Evolutionary conservation across 2,888 invertebrate species (phyloP), one percentile per base, ranked within the genome.

Genomic region (Merodon equestris): DNA sequence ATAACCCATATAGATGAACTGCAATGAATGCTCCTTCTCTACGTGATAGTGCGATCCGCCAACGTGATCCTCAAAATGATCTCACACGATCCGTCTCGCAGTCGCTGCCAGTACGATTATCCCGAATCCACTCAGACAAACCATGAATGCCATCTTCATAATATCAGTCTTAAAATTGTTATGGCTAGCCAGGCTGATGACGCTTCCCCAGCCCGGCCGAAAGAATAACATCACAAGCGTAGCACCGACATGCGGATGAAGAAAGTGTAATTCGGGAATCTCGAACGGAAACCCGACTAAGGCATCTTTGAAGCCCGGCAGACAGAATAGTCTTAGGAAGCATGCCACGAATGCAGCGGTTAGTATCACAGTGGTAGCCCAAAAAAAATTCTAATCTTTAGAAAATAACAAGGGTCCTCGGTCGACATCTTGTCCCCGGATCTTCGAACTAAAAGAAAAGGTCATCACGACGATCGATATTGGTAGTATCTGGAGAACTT

Each of bases 151-250:
- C 17, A 85, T 68, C 7, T 84, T 84, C 56, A 93, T 91, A 83
- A 92, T 93, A 83, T 93, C 93, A 84, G 93, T 94, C 83, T 92
- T 90, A 85, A 95, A 95, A 82, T 91, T 91, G 86, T 95, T 96
- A 86, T 94, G 95, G 86, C 96, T 96, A 57, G 95, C 94, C 92
- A 95, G 93, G 85, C 94, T 94, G 63, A 95, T 90, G 48, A 95
- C 91, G 14, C 94, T 94, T 19, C 95, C 96, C 93, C 95, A 95
- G 0, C 95, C 95, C 0, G 95, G 94, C 1, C 97, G 97, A 48
- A 97, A 92, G 0, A 96, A 94, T 87, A 94, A 95, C 53, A 85
- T 86, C 48, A 87, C 84, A 83, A 87, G 70, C 17, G 68, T 74
- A 2, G 79, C 79, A 9, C 67, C 73, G 34, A 70, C 72, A 54